Evolutionary conservation across 2,797 vertebrate genomes (phyloP).

Genomic region (Bryconaethiops microstoma): DNA sequence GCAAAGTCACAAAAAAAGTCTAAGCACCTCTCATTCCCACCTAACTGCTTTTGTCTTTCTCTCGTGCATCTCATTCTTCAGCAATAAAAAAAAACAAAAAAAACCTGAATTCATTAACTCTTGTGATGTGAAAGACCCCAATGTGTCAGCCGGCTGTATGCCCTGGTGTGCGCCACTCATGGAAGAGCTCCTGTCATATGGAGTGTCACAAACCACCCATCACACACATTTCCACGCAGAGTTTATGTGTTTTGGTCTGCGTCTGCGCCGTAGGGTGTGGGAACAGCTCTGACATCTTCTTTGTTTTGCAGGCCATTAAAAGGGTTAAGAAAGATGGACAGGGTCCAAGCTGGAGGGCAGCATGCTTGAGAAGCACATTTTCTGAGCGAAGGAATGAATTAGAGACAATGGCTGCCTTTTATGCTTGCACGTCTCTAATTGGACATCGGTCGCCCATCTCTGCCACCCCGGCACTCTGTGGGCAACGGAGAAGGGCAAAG

Average conservation of each 20-base stretch:
- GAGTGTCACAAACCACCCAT: constrained; percentile 63
- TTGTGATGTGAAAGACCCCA: constrained; percentile 77
- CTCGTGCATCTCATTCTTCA: constrained; percentile 68
- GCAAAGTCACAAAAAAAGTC: constrained; percentile 11
- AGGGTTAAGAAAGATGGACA: constrained; percentile 79
- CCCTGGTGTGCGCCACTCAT: constrained; percentile 75
- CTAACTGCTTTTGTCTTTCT: constrained; percentile 32
- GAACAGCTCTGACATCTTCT: constrained; percentile 47
- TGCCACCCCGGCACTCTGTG: constrained; percentile 67
- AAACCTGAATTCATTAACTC: constrained; percentile 73
- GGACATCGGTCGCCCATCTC: constrained; percentile 71
- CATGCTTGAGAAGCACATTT: constrained; percentile 77
- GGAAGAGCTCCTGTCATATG: constrained; percentile 70
- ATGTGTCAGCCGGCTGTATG: constrained; percentile 76
- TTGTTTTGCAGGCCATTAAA: constrained; percentile 66
- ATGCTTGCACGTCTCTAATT: constrained; percentile 73
- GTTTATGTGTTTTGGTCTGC: constrained; percentile 23
- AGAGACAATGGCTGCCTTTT: constrained; percentile 78
- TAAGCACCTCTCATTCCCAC: constrained; percentile 44
- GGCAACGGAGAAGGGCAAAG: constrained; percentile 62
- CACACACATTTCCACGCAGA: constrained; percentile 31
- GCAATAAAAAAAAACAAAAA: constrained; percentile 71
- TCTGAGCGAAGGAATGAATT: constrained; percentile 67
- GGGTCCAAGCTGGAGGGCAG: constrained; percentile 65
- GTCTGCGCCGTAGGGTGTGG: constrained; percentile 5